These are phyloP conservation scores for Meganola albula DNA, from an alignment of 2,888 invertebrate species.

Conservation along the genomic window DNA sequence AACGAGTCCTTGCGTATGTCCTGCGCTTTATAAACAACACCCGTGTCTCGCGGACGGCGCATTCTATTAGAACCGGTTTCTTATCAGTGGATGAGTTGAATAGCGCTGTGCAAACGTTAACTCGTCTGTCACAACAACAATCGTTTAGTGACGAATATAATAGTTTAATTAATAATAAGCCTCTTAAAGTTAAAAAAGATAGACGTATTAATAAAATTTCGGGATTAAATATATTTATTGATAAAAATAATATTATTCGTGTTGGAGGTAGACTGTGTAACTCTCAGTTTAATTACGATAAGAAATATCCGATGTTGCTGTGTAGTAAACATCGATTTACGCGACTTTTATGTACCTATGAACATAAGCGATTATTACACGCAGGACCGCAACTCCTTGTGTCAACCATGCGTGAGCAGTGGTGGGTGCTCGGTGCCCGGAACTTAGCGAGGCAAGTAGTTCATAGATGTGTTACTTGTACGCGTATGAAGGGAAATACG, in stretches of 20 bases:
- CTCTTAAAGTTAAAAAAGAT: not conserved
- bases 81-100: constrained; percentile 3
- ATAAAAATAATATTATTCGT: constrained; percentile 13
- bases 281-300: constrained; percentile 4
- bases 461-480: constrained; percentile 8
- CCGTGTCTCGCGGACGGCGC: too few species aligned
- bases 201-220: constrained; percentile 2
- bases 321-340: constrained; percentile 6
- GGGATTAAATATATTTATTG: constrained; percentile 12
- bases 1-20: not conserved
- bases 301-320: constrained; percentile 13
- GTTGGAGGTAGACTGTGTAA: constrained; percentile 15
- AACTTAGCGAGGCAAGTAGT: constrained; percentile 6
- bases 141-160: too few species aligned
- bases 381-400: constrained; percentile 7
- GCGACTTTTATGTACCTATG: constrained; percentile 5
- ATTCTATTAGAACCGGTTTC: constrained; percentile 1
- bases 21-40: constrained; percentile 1
- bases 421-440: constrained; percentile 10
- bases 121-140: too few species aligned
- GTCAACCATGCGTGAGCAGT: constrained; percentile 2
- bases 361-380: constrained; percentile 4
- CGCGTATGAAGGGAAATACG: constrained; percentile 3
- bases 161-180: constrained; percentile 3
- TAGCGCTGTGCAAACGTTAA: too few species aligned